Base-by-base conservation (phyloP, 1,140 invertebrate species). In the Zeugodacus cucurbitae region DNA sequence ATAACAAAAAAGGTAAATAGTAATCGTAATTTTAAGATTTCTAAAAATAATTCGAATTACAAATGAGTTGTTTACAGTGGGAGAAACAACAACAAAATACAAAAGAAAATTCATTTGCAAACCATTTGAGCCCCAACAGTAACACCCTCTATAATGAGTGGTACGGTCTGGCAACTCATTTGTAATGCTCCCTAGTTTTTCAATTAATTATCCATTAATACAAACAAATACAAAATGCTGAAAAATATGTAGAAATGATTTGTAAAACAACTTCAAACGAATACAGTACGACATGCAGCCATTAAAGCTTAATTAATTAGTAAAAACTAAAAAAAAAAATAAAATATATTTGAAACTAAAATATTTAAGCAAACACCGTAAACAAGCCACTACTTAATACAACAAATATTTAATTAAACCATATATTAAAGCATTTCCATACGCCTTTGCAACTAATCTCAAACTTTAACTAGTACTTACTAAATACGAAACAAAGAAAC, bases 171-270 rank as follows among this genome's bases (percentile, higher is more conserved):
- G 26, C 41, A 17, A 48, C 74, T 82, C 74, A 82, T 82, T 82
- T 82, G 74, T 82, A 82, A 82, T 82, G 74, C 74, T 82, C 74
- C 74, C 74, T 82, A 48, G 41, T 54, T 82, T 82, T 82, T 82
- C 74, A 82, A 82, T 82, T 82, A 82, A 82, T 48, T 82, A 82
- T 54, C 26, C 67, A 41, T n/a, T n/a, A 74, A 74, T 37, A 20
- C 34, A 74, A 34, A 41, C 17, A 37, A 74, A 74, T 34, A 74
- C 67, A 17, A 37, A 48, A 82, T 17, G 11, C 34, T 41, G 26
- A 41, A 48, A 22, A 82, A 82, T 29, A 54, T 14, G 41, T 82
- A 82, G 41, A 29, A 6, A 48, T 82, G 41, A 82, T 82, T 48
- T 82, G 74, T 82, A 48, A 34, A 82, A 48, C 74, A 14, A 34